Evolutionary conservation across 2,797 vertebrate species (phyloP), one percentile per base, ranked within the genome.

Genomic region (Falco berigora): DNA sequence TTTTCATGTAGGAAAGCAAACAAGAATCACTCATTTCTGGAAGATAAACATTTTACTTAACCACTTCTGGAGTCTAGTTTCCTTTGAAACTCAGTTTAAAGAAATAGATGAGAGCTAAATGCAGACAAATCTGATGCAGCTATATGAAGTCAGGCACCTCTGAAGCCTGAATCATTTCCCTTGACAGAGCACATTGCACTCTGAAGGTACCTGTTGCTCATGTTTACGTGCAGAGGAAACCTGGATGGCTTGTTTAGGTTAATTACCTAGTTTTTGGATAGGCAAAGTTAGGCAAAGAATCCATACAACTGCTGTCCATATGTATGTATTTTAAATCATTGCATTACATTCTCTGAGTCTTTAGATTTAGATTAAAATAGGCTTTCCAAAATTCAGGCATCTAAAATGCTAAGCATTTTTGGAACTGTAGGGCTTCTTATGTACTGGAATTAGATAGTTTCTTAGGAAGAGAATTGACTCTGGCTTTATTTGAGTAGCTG

Each of bases 31-130:
- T 85, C 10, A 58, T 88, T 93, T 95, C 59, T 76, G 47, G 38
- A 85, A 82, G 30, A 84, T 22, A 82, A 86, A 86, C 30, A 79
- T 84, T 84, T 81, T 95, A 49, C 55, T 63, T 49, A 85, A 6
- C 47, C 80, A 23, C 8, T 87, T 94, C 14, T 12, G 14, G 22
- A 89, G 44, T 38, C 23, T 6, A 64, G 8, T 76, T 92, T 87
- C 47, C 34, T 85, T 87, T 92, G 80, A 93, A 93, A 91, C 12
- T 88, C n/a, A 67, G 21, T 90, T 92, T 90, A 68, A 91, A 94
- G 79, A 90, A 90, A 42, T 14, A 74, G 36, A 71, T 49, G 56
- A 88, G 52, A 59, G 8, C 16, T 78, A 69, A 73, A 86, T 40
- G 28, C 28, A 91, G 59, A 44, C 27, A 79, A 92, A 91, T 55